phyloP scores from a whole-genome alignment of 1,140 invertebrate species.

The Drosophila navojoa region DNA sequence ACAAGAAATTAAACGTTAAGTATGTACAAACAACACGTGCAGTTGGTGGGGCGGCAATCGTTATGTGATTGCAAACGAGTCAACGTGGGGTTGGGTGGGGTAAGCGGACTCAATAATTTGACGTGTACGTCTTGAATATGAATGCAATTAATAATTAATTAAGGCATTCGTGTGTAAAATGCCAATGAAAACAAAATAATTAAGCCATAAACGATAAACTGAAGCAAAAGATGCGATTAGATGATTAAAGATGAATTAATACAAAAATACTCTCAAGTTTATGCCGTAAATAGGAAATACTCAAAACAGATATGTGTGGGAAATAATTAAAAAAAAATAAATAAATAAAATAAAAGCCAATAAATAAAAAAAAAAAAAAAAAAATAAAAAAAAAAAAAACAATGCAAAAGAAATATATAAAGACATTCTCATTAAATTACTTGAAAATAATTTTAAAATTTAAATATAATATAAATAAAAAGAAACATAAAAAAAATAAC shows the following conservation, averaged over 20 bases:
- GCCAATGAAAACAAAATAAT: constrained; percentile 39
- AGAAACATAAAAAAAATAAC: too few relatives aligned
- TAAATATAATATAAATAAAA: too few relatives aligned
- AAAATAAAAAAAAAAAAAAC: too few relatives aligned
- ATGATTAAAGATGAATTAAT: not conserved
- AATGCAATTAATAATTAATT: constrained; percentile 59
- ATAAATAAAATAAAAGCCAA: too few relatives aligned
- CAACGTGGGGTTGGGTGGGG: too few relatives aligned
- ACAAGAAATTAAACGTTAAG: constrained; percentile 63
- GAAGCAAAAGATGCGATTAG: not conserved
- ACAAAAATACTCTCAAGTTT: not conserved
- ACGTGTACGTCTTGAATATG: constrained; percentile 31
- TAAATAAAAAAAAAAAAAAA: too few relatives aligned
- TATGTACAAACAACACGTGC: constrained; percentile 45
- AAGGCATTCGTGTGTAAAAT: constrained; percentile 60
- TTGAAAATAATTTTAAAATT: too few relatives aligned
- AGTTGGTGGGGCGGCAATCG: constrained; percentile 9
- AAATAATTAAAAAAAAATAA: too few relatives aligned
- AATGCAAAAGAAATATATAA: too few relatives aligned
- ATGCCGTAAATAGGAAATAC: too few relatives aligned
- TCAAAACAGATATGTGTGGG: too few relatives aligned
- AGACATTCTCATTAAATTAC: too few relatives aligned
- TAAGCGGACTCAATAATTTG: constrained; percentile 35
- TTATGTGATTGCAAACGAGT: constrained; percentile 20
- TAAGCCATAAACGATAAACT: constrained; percentile 20